These are phyloP conservation scores for Hybognathus amarus DNA, from an alignment of 2,797 vertebrate species.

Conservation along the genomic window DNA sequence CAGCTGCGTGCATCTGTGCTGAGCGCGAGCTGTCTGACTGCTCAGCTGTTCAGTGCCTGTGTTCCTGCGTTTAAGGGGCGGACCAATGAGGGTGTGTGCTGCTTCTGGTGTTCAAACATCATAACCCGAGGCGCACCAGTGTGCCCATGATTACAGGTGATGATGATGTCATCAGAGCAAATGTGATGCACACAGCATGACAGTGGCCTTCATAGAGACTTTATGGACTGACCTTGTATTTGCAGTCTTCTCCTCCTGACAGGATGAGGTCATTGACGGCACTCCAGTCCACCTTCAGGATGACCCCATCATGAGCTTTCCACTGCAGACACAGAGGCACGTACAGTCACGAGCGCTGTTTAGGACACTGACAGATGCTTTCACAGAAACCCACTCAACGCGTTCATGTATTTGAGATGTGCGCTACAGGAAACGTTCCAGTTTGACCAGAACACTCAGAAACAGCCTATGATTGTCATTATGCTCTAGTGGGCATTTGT, in stretches of 20 bases:
- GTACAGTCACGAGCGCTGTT: not conserved
- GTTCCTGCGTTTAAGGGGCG: too few species aligned
- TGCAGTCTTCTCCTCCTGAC: conserved; percentile 95
- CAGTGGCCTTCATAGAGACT: not conserved
- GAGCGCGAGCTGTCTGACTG: too few species aligned
- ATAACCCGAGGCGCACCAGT: too few species aligned
- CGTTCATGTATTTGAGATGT: too few species aligned
- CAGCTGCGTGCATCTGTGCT: too few species aligned
- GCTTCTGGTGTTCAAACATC: too few species aligned
- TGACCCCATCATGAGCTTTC: conserved; percentile 95
- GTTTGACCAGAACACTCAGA: not conserved
- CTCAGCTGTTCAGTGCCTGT: too few species aligned
- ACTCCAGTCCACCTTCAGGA: conserved; percentile 97
- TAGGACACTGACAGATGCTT: not conserved
- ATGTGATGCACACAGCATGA: too few species aligned
- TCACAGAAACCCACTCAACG: not conserved
- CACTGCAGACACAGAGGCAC: conserved; percentile 79
- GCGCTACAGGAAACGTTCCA: too few species aligned
- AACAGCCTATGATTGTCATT: not conserved
- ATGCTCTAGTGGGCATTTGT: not conserved
- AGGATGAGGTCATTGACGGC: conserved; percentile 93
- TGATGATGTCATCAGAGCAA: too few species aligned
- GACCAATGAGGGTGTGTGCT: too few species aligned
- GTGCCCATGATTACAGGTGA: too few species aligned
- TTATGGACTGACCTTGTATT: conserved; percentile 87